phyloP scores from a whole-genome alignment of 2,113 vertebrate species.

The Prunella himalayana region DNA sequence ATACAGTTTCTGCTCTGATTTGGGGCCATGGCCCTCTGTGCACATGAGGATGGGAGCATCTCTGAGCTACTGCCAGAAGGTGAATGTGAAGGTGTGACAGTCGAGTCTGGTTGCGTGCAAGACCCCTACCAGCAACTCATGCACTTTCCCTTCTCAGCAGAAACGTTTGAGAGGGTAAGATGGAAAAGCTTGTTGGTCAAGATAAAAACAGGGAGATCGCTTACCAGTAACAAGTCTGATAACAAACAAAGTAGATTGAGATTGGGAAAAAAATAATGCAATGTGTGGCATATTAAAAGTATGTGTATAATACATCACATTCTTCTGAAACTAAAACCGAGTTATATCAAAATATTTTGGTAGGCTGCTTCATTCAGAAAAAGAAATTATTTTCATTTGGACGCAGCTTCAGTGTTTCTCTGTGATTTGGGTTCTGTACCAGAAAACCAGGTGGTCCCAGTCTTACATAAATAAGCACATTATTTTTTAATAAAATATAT shows the following conservation, averaged over 20 bases:
- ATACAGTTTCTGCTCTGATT: not conserved
- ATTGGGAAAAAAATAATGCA: not conserved
- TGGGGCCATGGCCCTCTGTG: no score
- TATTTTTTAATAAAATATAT: not conserved
- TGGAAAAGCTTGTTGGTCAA: not conserved
- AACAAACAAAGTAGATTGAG: not conserved
- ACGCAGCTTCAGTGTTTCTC: not conserved
- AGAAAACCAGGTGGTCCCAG: not conserved
- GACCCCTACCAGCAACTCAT: not conserved
- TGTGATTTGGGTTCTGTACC: not conserved
- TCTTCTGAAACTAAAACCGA: not conserved
- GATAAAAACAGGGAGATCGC: not conserved
- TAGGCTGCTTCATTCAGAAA: not conserved
- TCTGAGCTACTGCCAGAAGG: not conserved
- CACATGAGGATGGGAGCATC: rapidly evolving
- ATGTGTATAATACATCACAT: not conserved
- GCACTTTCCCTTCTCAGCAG: not conserved
- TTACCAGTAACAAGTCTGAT: not conserved
- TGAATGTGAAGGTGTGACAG: not conserved
- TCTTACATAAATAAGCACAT: not conserved
- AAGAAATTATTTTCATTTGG: not conserved
- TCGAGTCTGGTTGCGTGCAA: not conserved
- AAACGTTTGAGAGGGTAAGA: not conserved
- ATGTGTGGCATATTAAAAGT: not conserved
- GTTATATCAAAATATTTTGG: not conserved